Conservation (phyloP, 2,113 vertebrate genomes). For the Heterotilapia buettikoferi region DNA sequence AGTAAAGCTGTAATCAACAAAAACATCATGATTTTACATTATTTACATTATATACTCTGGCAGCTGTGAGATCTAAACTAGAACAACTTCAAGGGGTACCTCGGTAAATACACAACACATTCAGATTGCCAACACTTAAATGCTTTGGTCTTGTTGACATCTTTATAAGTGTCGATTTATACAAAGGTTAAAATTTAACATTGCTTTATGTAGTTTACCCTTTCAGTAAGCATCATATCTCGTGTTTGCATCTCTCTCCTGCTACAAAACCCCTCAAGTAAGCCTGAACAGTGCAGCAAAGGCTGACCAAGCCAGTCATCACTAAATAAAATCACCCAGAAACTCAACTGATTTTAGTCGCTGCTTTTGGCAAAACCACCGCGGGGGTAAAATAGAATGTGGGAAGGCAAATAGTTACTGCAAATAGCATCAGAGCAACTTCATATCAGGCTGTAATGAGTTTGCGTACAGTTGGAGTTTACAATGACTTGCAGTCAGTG, state of each 20-base stretch:
- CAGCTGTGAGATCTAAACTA: neutral
- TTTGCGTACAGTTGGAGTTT: neutral
- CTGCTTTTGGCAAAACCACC: neutral
- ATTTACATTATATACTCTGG: neutral
- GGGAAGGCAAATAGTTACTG: fast-evolving
- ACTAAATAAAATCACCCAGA: neutral
- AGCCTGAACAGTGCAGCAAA: neutral
- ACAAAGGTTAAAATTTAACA: neutral
- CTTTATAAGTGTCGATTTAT: fast-evolving
- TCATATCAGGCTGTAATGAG: neutral
- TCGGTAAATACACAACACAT: neutral
- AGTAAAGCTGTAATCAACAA: neutral
- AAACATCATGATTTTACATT: neutral
- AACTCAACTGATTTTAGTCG: neutral
- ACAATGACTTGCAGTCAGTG: fast-evolving
- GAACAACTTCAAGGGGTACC: fast-evolving
- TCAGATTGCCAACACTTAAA: neutral
- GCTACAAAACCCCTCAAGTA: neutral
- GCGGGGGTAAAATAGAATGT: fast-evolving
- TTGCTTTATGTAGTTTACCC: neutral
- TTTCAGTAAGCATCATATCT: neutral
- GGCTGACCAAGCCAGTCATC: neutral
- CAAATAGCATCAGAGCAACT: neutral
- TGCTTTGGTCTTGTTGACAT: neutral
- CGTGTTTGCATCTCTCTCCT: neutral